Base-by-base conservation (phyloP, 2,888 invertebrate genomes). In the Villa cingulata region DNA sequence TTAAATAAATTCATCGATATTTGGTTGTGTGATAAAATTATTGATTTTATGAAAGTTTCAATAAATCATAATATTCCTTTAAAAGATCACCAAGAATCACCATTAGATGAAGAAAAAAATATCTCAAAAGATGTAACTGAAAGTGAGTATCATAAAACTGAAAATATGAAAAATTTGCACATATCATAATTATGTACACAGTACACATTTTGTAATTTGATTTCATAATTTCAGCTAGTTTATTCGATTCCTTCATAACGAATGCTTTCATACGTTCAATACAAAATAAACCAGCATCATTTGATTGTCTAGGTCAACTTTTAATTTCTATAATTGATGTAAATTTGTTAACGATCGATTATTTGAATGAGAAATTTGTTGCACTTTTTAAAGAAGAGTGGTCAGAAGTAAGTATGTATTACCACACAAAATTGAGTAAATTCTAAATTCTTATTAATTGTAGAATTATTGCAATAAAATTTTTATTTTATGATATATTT, bases 361-460 rank as follows among this genome's bases (percentile, higher is more conserved):
- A 72, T 2, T 62, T 85, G 12, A 81, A 81, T 54, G 74, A 77
- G 43, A 78, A 82, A 55, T 81, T 81, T 55, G 66, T 83, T 36
- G 75, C 78, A 1, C 73, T 85, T 15, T 81, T 83, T 49, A 74
- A 78, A 55, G 73, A 75, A 53, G 79, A 81, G 49, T 84, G 83
- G 82, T 64, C 76, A 1, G 70, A 74, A 66, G 78, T 77, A 55
- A 61, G 58, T 57, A 19, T 16, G n/a, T n/a, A n/a, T n/a, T n/a
- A n/a, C n/a, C n/a, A 15, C n/a, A 3, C 12, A 15, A 27, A 27
- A 9, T 27, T 1, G 2, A 27, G 10, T 27, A 9, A 9, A 27
- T 27, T 9, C 10, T 27, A 2, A 27, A 27, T 1, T 27, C 10
- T 27, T 12, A 32, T 32, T 3, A 32, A 6, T 23, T 7, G 16